phyloP scores from a whole-genome alignment of 2,113 vertebrate genomes.

The Phainopepla nitens region DNA sequence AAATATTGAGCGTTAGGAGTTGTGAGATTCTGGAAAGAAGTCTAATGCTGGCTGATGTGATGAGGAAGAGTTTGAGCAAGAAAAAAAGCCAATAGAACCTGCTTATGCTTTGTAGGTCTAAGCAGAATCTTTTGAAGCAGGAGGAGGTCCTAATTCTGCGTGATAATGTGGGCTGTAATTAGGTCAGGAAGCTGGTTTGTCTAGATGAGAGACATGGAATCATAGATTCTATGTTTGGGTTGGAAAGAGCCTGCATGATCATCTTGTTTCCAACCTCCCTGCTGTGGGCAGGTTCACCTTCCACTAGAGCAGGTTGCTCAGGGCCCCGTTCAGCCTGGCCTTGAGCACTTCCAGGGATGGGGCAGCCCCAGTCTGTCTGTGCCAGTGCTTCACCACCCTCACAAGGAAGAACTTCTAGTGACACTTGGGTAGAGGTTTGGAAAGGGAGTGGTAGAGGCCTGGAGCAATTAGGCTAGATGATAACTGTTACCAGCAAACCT shows the following conservation, averaged over 20 bases:
- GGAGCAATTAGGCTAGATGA: background rate
- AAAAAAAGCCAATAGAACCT: background rate
- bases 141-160: background rate
- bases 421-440: background rate
- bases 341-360: background rate
- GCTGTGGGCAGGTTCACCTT: fast-evolving
- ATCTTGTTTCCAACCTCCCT: fast-evolving
- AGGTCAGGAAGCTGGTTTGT: background rate
- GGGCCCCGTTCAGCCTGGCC: too few species aligned
- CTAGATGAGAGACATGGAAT: background rate
- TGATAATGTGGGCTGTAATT: background rate
- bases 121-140: background rate
- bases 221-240: background rate
- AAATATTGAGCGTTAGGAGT: background rate
- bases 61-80: background rate
- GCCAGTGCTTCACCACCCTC: background rate
- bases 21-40: background rate
- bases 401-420: background rate
- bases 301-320: background rate
- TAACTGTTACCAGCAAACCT: background rate
- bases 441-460: background rate
- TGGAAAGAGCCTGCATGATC: background rate
- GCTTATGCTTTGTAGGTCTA: background rate
- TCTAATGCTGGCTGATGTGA: background rate
- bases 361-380: background rate